Base-by-base conservation (phyloP, 2,888 invertebrate genomes). In the Trichogramma evanescens region DNA sequence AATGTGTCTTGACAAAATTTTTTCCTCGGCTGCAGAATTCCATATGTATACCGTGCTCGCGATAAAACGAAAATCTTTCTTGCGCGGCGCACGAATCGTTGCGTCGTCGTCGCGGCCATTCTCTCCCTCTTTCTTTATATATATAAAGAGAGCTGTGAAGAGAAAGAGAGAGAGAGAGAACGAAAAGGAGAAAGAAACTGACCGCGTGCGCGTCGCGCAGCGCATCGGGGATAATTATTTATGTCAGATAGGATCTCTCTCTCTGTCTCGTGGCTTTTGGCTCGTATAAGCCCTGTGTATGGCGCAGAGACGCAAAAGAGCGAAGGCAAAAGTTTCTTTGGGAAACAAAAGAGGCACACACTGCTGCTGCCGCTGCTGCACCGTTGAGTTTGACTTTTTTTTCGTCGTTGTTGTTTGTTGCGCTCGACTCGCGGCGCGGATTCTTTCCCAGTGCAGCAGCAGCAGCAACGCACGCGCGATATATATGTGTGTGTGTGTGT, bases 211-310 rank as follows among this genome's bases (percentile, higher is more conserved):
- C 68, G 59, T 59, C 65, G 60, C 66, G 63, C 64, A 59, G 63
- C 53, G 64, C 49, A 56, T 65, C 62, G 68, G 72, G 73, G 74
- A 77, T 77, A 77, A 77, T 77, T 77, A 77, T 77, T 77, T 76
- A 76, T 72, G 72, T 71, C 70, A 71, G 77, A 77, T 76, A 76
- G 74, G 72, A 77, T 77, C 76, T 74, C 66, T 69, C 68, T 67
- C 54, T 41, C 46, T 50, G 26, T 26, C 26, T 26, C 26, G 26
- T 26, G 26, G 26, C 26, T 26, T 26, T 26, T 26, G 26, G 26
- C 26, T 26, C 3, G 26, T 26, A 2, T 26, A 26, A 26, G 26
- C 26, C 26, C 26, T 26, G 26, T 26, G 26, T 26, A 26, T 26
- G 26, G 26, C 26, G 26, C 26, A 26, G 26, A 26, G 26, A 26